Conservation (phyloP, 2,113 vertebrate species). For the Zosterops lateralis region DNA sequence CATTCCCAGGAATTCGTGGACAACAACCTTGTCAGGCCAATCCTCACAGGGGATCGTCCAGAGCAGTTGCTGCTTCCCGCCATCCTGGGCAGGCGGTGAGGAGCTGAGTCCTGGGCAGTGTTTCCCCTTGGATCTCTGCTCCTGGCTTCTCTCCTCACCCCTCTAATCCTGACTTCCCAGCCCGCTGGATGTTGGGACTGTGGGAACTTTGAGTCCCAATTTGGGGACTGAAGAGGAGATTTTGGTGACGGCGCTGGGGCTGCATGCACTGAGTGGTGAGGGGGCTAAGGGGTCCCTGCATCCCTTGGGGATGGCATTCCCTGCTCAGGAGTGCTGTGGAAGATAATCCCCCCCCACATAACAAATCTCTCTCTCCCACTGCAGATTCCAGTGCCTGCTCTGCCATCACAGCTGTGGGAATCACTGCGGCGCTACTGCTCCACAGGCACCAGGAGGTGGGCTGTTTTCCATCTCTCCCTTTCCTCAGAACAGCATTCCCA, state of each 20-base stretch:
- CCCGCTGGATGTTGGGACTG: neutral
- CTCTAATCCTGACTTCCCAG: neutral
- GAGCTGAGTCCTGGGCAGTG: rapidly evolving
- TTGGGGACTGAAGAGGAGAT: conserved; percentile 43
- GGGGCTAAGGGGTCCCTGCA: neutral
- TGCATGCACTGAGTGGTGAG: conserved; percentile 76
- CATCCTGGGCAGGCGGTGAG: conserved; percentile 79
- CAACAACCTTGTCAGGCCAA: conserved; percentile 60
- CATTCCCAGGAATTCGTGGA: conserved; percentile 78
- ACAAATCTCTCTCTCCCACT: rapidly evolving
- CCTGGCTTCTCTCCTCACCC: neutral
- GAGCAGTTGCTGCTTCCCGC: conserved; percentile 82
- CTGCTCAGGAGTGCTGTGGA: neutral
- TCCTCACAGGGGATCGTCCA: conserved; percentile 58
- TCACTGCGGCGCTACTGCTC: conserved; percentile 82
- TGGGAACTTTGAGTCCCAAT: neutral
- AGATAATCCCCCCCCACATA: rapidly evolving
- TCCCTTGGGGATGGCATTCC: neutral
- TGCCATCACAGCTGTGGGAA: conserved; percentile 80
- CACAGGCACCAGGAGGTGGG: conserved; percentile 81
- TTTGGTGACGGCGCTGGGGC: conserved; percentile 66
- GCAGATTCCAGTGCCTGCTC: conserved; percentile 77
- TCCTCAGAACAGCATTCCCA: neutral
- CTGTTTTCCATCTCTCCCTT: rapidly evolving
- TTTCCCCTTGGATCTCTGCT: rapidly evolving